Evolutionary conservation across 23 tunicate species (phyloP).

Genomic region (Phallusia fumigata): DNA sequence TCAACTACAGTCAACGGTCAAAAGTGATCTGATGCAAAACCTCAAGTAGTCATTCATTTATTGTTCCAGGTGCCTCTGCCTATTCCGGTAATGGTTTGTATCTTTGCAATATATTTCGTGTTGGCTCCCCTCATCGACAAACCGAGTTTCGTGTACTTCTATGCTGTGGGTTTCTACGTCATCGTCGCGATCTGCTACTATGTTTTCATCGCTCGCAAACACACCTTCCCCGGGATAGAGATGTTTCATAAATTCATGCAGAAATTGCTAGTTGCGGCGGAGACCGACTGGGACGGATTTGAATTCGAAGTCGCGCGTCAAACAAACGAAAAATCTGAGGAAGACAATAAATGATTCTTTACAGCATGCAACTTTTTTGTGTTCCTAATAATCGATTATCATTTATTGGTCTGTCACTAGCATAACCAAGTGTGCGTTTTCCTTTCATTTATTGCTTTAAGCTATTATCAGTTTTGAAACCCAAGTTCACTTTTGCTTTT

Average conservation of each 20-base stretch:
- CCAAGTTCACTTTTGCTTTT: too few relatives aligned
- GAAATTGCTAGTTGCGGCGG: constrained; percentile 19
- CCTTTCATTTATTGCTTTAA: too few relatives aligned
- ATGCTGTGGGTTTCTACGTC: constrained; percentile 14
- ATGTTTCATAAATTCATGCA: constrained; percentile 7
- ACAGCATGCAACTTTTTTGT: too few relatives aligned
- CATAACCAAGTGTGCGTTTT: too few relatives aligned
- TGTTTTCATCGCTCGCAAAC: constrained; percentile 8
- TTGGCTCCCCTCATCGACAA: constrained; percentile 19
- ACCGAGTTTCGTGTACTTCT: constrained; percentile 21
- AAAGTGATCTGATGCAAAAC: not conserved
- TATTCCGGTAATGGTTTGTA: constrained; percentile 7
- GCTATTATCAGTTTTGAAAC: too few relatives aligned
- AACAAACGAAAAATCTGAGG: too few relatives aligned
- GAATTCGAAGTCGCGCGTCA: not conserved
- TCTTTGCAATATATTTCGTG: constrained; percentile 3
- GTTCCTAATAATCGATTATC: too few relatives aligned
- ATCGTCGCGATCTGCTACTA: constrained; percentile 16
- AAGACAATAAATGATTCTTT: too few relatives aligned
- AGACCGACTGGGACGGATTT: constrained; percentile 27
- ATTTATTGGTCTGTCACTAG: too few relatives aligned
- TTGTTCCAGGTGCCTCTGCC: constrained; percentile 21
- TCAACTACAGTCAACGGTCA: too few relatives aligned
- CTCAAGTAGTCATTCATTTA: too few relatives aligned
- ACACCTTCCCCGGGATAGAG: constrained; percentile 14